These are phyloP conservation scores for Mercenaria mercenaria DNA, from an alignment of 1,140 invertebrate genomes.

Conservation along the genomic window DNA sequence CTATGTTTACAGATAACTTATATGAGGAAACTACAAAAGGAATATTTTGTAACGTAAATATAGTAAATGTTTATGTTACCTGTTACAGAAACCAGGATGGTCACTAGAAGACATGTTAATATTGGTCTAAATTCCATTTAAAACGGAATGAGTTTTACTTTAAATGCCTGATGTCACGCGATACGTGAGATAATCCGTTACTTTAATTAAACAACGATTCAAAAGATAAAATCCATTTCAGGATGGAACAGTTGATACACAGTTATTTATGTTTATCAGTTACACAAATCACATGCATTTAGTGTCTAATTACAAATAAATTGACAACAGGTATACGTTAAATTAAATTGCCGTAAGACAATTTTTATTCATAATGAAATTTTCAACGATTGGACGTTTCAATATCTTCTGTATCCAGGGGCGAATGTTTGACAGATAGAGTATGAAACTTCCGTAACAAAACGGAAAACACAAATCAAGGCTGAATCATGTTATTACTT, in stretches of 20 bases:
- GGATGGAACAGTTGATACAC: not conserved
- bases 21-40: too few relatives aligned
- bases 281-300: not conserved
- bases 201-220: not conserved
- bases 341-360: not conserved
- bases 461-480: slow-evolving; percentile 4
- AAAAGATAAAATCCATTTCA: not conserved
- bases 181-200: not conserved
- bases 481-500: too few relatives aligned
- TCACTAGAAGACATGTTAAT: not conserved
- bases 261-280: not conserved
- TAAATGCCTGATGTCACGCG: not conserved
- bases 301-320: not conserved
- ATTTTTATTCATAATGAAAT: not conserved
- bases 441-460: not conserved
- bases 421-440: not conserved
- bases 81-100: not conserved
- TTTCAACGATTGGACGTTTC: slow-evolving; percentile 4
- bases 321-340: not conserved
- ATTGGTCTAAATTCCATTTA: not conserved
- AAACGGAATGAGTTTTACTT: not conserved
- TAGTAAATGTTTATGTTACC: not conserved
- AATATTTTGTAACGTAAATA: too few relatives aligned
- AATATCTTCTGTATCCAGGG: not conserved
- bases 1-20: too few relatives aligned